A percentile compares a stretch with the other conserved stretches of the same genome.
Evolutionary conservation across 2,888 invertebrate species (phyloP).

Genomic region (Pseudococcus jackbeardsleyi): DNA sequence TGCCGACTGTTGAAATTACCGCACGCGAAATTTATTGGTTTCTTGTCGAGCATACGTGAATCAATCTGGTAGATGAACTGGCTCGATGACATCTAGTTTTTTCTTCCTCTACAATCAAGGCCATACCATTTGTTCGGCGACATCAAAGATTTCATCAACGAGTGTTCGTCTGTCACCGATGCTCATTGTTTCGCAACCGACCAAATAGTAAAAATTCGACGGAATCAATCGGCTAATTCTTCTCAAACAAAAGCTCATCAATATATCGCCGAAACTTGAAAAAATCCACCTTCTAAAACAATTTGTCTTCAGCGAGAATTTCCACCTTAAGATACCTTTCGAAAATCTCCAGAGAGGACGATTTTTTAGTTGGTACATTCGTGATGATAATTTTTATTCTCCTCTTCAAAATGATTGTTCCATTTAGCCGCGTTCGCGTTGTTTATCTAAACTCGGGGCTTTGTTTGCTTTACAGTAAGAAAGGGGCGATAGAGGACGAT

Average conservation of each 20-base stretch:
- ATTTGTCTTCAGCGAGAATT: neutral
- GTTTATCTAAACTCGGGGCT: neutral
- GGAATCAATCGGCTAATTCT: neutral
- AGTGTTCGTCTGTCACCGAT: constrained; percentile 46
- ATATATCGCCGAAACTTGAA: neutral
- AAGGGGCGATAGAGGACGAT: neutral
- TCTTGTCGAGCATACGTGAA: constrained; percentile 2
- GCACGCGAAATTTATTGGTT: constrained; percentile 23
- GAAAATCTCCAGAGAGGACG: neutral
- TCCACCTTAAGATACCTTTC: neutral
- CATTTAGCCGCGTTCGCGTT: neutral
- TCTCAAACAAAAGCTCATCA: neutral
- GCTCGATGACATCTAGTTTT: constrained; percentile 42
- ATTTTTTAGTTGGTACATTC: constrained; percentile 20
- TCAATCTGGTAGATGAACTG: constrained; percentile 26
- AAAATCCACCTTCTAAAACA: neutral
- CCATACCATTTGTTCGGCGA: constrained; percentile 42
- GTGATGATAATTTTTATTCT: neutral
- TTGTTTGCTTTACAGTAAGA: constrained; percentile 1
- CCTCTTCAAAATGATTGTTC: constrained; percentile 18
- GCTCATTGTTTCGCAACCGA: constrained; percentile 8
- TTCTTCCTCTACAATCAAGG: neutral
- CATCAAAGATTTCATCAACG: constrained; percentile 50
- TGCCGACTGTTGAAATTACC: neutral
- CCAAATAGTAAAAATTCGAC: neutral